Base-by-base conservation (phyloP, 2,797 vertebrate species). In the Monodelphis domestica region DNA sequence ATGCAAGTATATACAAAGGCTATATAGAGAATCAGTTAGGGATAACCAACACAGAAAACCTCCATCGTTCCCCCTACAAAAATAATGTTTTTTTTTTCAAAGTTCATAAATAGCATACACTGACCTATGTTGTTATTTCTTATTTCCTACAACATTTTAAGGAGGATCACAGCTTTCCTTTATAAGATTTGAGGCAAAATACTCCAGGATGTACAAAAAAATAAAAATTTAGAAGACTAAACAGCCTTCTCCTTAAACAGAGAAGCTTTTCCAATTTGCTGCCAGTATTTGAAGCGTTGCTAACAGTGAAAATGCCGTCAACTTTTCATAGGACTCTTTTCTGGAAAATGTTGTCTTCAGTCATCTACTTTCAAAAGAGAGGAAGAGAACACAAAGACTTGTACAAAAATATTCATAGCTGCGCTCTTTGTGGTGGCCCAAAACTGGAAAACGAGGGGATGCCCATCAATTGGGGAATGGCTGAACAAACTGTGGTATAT, bases 311-410 rank as follows among this genome's bases (percentile, higher is more conserved):
- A 84, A 30, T 91, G 29, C 38, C 17, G 29, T 56, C 53, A 88
- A 28, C 54, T 30, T 87, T 54, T 15, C 10, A 56, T 50, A 59
- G 38, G 91, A 57, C 38, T 3, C 14, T 54, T n/a, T n/a, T 12
- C 89, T 70, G 53, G 91, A 95, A n/a, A 89, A 12, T 78, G 92
- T 90, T 88, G 5, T n/a, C 59, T 91, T 38, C 29, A 88, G 24
- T 9, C 45, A 63, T 5, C 88, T 89, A 50, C 29, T 63, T 51
- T 52, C n/a, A n/a, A n/a, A n/a, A n/a, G n/a, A n/a, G n/a, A n/a
- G 14, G 50, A 54, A 10, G 17, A 50, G n/a, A 53, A 55, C n/a
- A n/a, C n/a, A n/a, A n/a, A n/a, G n/a, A n/a, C n/a, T n/a, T n/a
- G n/a, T n/a, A n/a, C n/a, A n/a, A n/a, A n/a, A n/a, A n/a, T n/a